phyloP scores from a whole-genome alignment of 2,797 vertebrate species.

The Gymnothorax reevesii region DNA sequence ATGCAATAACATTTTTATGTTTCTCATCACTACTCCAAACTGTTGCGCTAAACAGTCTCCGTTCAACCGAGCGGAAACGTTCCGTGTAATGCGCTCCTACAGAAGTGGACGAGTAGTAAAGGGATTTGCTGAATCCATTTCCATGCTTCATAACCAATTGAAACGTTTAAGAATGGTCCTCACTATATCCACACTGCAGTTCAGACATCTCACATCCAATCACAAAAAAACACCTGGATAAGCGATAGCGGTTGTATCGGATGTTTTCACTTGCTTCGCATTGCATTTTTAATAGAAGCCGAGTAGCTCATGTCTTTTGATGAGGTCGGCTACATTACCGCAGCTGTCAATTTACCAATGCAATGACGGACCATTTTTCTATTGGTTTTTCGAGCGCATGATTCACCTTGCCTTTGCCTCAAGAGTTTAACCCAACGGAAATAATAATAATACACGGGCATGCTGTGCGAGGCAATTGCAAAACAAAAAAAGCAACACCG shows the following conservation, averaged over 20 bases:
- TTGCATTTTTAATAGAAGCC: not conserved
- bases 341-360: not conserved
- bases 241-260: not conserved
- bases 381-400: not conserved
- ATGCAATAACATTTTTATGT: not conserved
- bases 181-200: not conserved
- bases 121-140: not conserved
- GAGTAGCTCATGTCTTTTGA: too few relatives aligned
- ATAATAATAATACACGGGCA: constrained; percentile 18
- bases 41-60: not conserved
- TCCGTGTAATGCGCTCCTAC: not conserved
- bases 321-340: not conserved
- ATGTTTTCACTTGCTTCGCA: not conserved
- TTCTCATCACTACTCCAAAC: not conserved
- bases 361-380: not conserved
- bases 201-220: not conserved
- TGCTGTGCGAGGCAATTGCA: constrained; percentile 6
- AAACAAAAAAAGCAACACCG: constrained; percentile 3
- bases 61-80: not conserved
- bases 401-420: not conserved
- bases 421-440: constrained; percentile 19
- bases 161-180: not conserved
- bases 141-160: not conserved
- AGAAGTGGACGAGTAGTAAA: not conserved
- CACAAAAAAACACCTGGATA: not conserved